Evolutionary conservation across 1,140 invertebrate genomes (phyloP).

Genomic region (Uloborus diversus): DNA sequence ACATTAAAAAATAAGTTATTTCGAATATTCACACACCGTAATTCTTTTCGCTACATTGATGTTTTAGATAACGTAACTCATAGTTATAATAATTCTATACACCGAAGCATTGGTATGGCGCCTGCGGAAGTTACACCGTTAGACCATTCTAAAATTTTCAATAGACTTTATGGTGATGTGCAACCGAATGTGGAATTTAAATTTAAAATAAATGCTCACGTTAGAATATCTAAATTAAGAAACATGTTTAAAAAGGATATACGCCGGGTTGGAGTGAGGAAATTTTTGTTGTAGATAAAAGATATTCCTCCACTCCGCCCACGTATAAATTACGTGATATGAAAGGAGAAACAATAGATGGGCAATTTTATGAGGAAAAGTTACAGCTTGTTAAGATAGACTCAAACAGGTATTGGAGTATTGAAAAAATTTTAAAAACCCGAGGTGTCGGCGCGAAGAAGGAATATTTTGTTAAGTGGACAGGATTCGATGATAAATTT

Average conservation of each 20-base stretch:
- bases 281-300: conserved; percentile 21
- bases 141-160: conserved; percentile 61
- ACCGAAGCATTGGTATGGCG: conserved; percentile 64
- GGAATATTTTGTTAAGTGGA: conserved; percentile 44
- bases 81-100: conserved; percentile 59
- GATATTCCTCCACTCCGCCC: neutral
- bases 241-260: conserved; percentile 49
- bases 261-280: conserved; percentile 50
- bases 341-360: conserved; percentile 12
- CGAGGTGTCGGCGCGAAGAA: neutral
- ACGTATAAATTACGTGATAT: conserved; percentile 35
- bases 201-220: conserved; percentile 62
- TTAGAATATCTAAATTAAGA: conserved; percentile 39
- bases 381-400: neutral
- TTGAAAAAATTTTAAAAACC: conserved; percentile 18
- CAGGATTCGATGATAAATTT: conserved; percentile 8
- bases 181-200: neutral
- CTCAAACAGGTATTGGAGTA: neutral
- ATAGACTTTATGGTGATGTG: neutral
- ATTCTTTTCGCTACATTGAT: neutral
- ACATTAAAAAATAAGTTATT: neutral
- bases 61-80: neutral
- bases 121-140: conserved; percentile 62
- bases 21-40: neutral
- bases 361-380: conserved; percentile 49